phyloP scores from a whole-genome alignment of 2,888 invertebrate genomes.

The Diaprepes abbreviatus region DNA sequence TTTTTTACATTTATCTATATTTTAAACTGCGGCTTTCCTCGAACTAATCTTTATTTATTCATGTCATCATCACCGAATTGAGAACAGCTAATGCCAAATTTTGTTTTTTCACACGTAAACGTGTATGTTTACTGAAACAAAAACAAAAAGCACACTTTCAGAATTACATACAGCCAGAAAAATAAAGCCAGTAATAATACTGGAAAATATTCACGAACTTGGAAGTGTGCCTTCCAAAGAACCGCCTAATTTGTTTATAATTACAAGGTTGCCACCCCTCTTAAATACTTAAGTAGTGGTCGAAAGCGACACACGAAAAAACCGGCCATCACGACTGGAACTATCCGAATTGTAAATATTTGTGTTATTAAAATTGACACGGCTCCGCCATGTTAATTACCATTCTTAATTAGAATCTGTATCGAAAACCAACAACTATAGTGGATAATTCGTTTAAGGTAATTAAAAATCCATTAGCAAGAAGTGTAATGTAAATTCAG shows the following conservation, averaged over 20 bases:
- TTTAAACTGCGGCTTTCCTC: too few species aligned
- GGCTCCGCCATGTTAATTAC: constrained; percentile 64
- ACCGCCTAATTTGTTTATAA: constrained; percentile 48
- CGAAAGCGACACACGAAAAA: constrained; percentile 36
- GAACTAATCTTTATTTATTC: too few species aligned
- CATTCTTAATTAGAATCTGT: constrained; percentile 64
- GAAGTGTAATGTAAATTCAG: constrained; percentile 65
- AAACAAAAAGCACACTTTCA: not conserved
- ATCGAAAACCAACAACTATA: constrained; percentile 64
- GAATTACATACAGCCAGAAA: not conserved
- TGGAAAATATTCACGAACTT: constrained; percentile 37
- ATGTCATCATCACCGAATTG: too few species aligned
- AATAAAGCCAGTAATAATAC: constrained; percentile 18
- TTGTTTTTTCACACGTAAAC: too few species aligned
- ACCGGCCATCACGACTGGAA: constrained; percentile 21
- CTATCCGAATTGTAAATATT: constrained; percentile 59
- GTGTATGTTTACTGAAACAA: too few species aligned
- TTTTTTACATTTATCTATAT: too few species aligned
- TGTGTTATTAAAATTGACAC: constrained; percentile 66
- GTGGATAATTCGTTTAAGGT: constrained; percentile 64
- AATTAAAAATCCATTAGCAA: constrained; percentile 68
- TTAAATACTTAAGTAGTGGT: constrained; percentile 47
- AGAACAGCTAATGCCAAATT: too few species aligned
- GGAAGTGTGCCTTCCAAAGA: constrained; percentile 41
- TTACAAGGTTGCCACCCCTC: constrained; percentile 45